A percentile compares a stretch with the other conserved stretches of the same genome.
Conservation (phyloP, 30 jellyfish, hydroid and myxozoan species). For the Catostylus mosaicus region DNA sequence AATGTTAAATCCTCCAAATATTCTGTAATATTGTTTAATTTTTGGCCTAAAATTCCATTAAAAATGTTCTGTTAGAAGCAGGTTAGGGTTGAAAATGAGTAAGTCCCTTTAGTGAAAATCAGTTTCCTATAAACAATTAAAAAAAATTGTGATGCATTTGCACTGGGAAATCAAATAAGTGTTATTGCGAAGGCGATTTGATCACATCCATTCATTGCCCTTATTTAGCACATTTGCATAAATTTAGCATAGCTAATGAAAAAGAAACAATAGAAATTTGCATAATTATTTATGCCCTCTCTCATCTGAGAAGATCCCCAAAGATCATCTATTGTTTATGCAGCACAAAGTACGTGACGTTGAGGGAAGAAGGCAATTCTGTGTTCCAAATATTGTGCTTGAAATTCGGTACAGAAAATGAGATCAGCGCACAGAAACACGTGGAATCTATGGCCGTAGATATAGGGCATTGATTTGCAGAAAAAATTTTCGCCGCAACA, state of each 20-base stretch:
- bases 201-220: background rate
- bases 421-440: slow-evolving; percentile 32
- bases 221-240: background rate
- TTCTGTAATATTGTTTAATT: no score
- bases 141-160: no score
- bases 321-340: slow-evolving; percentile 63
- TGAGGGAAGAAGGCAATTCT: slow-evolving; percentile 42
- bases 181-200: background rate
- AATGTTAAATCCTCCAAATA: no score
- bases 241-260: slow-evolving; percentile 8
- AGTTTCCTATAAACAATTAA: no score
- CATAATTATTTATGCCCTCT: slow-evolving; percentile 53
- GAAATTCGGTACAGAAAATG: slow-evolving; percentile 73
- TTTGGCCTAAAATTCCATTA: no score
- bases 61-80: no score
- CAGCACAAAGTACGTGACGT: slow-evolving; percentile 68
- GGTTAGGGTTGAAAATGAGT: no score
- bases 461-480: slow-evolving; percentile 35
- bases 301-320: slow-evolving; percentile 41
- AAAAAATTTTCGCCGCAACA: slow-evolving; percentile 1
- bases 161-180: no score
- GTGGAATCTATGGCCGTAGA: background rate
- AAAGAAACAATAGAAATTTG: background rate
- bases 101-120: no score
- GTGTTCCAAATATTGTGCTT: slow-evolving; percentile 48